Base-by-base conservation (phyloP, 2,888 invertebrate genomes). In the Drosophila suboccidentalis region DNA sequence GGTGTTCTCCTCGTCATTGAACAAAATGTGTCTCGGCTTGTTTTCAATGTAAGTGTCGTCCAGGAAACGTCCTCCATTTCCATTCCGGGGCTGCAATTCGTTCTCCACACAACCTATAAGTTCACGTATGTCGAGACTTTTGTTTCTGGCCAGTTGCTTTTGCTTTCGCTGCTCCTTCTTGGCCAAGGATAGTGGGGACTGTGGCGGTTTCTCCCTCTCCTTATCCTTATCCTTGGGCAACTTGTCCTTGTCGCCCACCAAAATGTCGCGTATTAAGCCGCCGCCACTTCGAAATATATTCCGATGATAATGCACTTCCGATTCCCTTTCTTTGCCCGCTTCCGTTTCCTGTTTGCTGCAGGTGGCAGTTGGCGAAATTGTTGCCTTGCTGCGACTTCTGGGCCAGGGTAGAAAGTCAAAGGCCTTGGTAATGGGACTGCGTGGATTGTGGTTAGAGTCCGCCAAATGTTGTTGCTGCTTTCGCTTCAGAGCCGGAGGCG, bases 331-430 rank as follows among this genome's bases (percentile, higher is more conserved):
- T 15, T 19, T 11, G 5, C 8, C 41, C 46, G 8, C 8, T 38
- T 60, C 19, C 64, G 22, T 63, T 39, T 54, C 54, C 10, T 29
- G 3, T 39, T 54, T 41, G 38, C 58, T 51, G 60, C 51, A 6
- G 10, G 15, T 36, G 19, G 50, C 22, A 9, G 57, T 36, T 26
- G 22, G 22, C 4, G 44, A 43, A 4, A 55, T 46, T 3, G 69
- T n/a, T 1, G 71, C 49, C 61, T 89, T 92, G 71, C 82, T 91
- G 61, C 84, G 84, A 51, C 81, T 91, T 44, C 91, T 87, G 11
- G 91, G 67, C 93, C 93, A 93, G 36, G 92, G 91, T 13, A 92
- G 78, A 53, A 93, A 93, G 58, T 93, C 92, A 60, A 92, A 92
- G 41, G 92, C 92, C 76, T 92, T 92, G 59, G 91, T 92, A 8